Conservation (phyloP, 2,888 invertebrate genomes). For the Idaea aversata region DNA sequence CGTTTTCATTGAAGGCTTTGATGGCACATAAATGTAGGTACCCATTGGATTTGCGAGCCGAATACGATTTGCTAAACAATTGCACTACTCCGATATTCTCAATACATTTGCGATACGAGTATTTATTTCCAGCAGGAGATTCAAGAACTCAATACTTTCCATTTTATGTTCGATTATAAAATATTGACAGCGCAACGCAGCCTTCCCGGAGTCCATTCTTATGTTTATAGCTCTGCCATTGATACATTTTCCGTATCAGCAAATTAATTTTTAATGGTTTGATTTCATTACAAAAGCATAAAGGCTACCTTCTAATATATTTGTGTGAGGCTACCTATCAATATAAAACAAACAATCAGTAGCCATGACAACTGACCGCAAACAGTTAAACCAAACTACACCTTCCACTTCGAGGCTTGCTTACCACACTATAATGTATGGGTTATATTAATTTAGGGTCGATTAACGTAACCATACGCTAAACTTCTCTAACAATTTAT, state of each 20-base stretch:
- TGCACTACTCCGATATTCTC: not conserved
- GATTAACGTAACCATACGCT: not conserved
- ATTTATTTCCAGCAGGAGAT: not conserved
- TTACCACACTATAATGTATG: not conserved
- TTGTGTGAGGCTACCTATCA: not conserved
- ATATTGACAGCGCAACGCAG: not conserved
- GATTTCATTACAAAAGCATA: not conserved
- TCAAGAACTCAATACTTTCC: not conserved
- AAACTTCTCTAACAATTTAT: not conserved
- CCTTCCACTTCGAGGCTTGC: not conserved
- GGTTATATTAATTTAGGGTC: not conserved
- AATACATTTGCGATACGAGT: not conserved
- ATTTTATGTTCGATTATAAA: not conserved
- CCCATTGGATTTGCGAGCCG: not conserved
- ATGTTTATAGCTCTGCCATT: not conserved
- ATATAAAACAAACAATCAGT: not conserved
- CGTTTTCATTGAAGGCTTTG: conserved; percentile 25
- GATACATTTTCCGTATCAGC: not conserved
- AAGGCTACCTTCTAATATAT: not conserved
- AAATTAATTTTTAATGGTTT: not conserved
- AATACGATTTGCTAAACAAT: not conserved
- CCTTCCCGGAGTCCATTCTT: not conserved
- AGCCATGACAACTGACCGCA: not conserved
- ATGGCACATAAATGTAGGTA: conserved; percentile 21
- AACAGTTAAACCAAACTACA: not conserved